phyloP scores from a whole-genome alignment of 2,113 vertebrate genomes.

The Meles meles region DNA sequence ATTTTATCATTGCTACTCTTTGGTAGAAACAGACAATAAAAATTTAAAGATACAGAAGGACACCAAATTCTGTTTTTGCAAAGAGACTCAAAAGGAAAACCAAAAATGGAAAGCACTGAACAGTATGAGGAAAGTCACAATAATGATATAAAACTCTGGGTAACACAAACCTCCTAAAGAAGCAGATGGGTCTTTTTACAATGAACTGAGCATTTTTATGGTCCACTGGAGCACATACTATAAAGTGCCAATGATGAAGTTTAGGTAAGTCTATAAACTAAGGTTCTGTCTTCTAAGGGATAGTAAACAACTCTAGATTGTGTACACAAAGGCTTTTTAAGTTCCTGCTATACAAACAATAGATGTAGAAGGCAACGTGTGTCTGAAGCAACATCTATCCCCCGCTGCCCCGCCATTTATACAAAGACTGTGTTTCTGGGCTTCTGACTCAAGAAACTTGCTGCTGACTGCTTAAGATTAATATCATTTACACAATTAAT shows the following conservation, averaged over 20 bases:
- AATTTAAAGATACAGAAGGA: neutral
- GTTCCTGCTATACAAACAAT: neutral
- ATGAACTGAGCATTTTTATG: conserved; percentile 24
- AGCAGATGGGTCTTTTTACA: conserved; percentile 11
- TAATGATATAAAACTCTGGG: conserved; percentile 11
- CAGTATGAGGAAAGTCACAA: neutral
- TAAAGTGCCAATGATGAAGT: neutral
- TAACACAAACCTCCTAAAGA: conserved; percentile 28
- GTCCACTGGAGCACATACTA: neutral
- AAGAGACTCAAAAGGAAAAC: neutral
- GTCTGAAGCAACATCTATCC: neutral
- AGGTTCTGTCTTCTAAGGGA: neutral
- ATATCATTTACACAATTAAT: neutral
- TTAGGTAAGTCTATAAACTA: neutral
- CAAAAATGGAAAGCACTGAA: neutral
- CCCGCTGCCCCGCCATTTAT: neutral
- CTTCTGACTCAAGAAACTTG: neutral
- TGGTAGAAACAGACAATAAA: neutral
- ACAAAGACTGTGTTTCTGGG: neutral
- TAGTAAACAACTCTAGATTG: neutral
- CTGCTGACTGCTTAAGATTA: neutral
- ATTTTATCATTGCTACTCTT: neutral
- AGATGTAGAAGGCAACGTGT: neutral
- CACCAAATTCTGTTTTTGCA: neutral
- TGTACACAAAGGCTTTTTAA: neutral